These are phyloP conservation scores for Pogonocherus hispidulus DNA, from an alignment of 2,888 invertebrate genomes.

Conservation along the genomic window DNA sequence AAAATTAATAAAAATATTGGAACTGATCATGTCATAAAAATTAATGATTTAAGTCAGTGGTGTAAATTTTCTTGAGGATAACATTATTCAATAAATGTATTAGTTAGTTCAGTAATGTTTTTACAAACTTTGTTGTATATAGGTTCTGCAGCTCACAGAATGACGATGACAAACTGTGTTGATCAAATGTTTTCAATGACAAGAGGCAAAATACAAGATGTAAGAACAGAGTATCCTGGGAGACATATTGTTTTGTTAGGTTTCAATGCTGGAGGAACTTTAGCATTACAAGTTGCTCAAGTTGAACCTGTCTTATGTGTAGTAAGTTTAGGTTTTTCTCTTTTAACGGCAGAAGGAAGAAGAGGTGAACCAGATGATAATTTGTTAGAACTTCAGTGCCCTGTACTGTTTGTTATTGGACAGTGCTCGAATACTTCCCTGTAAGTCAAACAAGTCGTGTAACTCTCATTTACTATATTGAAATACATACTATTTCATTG, in stretches of 20 bases:
- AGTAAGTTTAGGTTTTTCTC: slow-evolving; percentile 84
- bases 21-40: too few relatives aligned
- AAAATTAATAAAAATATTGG: too few relatives aligned
- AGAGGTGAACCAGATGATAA: slow-evolving; percentile 84
- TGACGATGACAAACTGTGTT: slow-evolving; percentile 72
- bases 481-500: too few relatives aligned
- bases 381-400: slow-evolving; percentile 79
- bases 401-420: slow-evolving; percentile 84
- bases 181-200: slow-evolving; percentile 78
- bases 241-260: slow-evolving; percentile 84
- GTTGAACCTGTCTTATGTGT: slow-evolving; percentile 81
- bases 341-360: slow-evolving; percentile 78
- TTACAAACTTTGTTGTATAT: slow-evolving; percentile 16
- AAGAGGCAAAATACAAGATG: slow-evolving; percentile 79
- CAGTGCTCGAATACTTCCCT: slow-evolving; percentile 77
- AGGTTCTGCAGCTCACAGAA: slow-evolving; percentile 60
- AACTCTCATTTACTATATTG: too few relatives aligned
- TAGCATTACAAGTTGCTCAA: slow-evolving; percentile 82
- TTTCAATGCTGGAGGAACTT: slow-evolving; percentile 81
- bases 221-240: slow-evolving; percentile 76
- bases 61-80: too few relatives aligned
- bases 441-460: too few relatives aligned
- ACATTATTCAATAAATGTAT: too few relatives aligned
- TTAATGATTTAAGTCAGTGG: too few relatives aligned
- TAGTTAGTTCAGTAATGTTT: too few relatives aligned